phyloP scores from a whole-genome alignment of 2,888 invertebrate species.

The Chloromyia formosa region DNA sequence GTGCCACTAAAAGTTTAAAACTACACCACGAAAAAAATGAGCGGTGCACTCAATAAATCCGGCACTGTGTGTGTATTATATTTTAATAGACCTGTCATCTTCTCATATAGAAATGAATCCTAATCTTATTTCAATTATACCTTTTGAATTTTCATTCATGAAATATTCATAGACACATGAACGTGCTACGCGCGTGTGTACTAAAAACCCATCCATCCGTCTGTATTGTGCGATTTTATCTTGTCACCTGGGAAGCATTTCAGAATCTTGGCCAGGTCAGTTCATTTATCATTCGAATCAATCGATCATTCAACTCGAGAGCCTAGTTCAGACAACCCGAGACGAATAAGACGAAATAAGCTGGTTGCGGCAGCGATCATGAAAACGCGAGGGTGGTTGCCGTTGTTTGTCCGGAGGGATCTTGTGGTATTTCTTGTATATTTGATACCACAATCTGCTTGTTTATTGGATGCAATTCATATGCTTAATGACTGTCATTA shows the following conservation, averaged over 20 bases:
- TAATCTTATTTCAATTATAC: constrained; percentile 43
- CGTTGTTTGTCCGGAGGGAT: background rate
- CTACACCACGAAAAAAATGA: constrained; percentile 30
- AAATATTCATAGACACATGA: constrained; percentile 17
- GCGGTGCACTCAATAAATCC: background rate
- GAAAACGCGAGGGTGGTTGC: constrained; percentile 26
- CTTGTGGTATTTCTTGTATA: background rate
- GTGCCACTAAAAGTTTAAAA: background rate
- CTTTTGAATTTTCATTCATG: constrained; percentile 37
- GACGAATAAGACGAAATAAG: background rate
- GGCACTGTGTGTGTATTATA: constrained; percentile 2
- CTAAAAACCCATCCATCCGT: background rate
- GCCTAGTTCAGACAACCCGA: background rate
- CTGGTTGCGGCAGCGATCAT: constrained; percentile 1
- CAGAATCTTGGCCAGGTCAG: constrained; percentile 34
- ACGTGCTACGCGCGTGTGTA: constrained; percentile 11
- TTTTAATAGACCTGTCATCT: constrained; percentile 42
- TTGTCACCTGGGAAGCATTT: background rate
- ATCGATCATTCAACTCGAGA: constrained; percentile 37
- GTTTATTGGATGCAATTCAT: constrained; percentile 28
- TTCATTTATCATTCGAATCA: constrained; percentile 37
- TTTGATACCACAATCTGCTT: constrained; percentile 38
- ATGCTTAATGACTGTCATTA: constrained; percentile 54
- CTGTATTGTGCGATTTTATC: background rate
- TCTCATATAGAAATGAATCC: constrained; percentile 35